Conservation (phyloP, 2,113 vertebrate species). For the Chlorodrepanis virens region DNA sequence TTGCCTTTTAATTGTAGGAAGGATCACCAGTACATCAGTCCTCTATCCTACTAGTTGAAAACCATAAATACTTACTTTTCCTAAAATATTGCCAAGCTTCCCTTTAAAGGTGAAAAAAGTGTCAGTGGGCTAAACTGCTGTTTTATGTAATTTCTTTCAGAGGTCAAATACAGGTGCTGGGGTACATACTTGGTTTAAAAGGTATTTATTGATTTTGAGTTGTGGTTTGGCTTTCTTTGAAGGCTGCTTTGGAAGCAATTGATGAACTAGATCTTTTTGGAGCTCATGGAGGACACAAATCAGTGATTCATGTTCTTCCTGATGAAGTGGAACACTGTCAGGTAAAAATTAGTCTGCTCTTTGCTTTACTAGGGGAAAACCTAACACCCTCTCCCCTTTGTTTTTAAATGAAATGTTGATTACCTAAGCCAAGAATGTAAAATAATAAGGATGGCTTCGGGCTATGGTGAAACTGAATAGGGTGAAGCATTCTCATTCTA, state of each 20-base stretch:
- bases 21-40: neutral
- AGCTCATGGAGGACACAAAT: slow-evolving; percentile 90
- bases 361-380: neutral
- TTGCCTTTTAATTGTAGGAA: neutral
- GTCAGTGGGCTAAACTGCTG: neutral
- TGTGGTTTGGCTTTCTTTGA: neutral
- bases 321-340: slow-evolving; percentile 98
- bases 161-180: neutral
- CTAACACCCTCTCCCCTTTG: neutral
- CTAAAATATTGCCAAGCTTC: neutral
- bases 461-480: neutral
- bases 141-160: neutral
- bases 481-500: neutral
- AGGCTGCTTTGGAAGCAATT: slow-evolving; percentile 97
- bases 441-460: neutral
- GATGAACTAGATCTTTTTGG: slow-evolving; percentile 98
- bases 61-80: neutral
- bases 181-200: neutral
- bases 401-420: neutral
- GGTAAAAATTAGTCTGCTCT: slow-evolving; percentile 71
- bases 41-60: neutral
- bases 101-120: neutral
- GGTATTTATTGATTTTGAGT: neutral
- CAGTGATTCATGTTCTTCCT: slow-evolving; percentile 95
- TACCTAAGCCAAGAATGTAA: neutral